These are phyloP conservation scores for Drosophila bocki DNA, from an alignment of 1,140 invertebrate genomes.

Conservation along the genomic window DNA sequence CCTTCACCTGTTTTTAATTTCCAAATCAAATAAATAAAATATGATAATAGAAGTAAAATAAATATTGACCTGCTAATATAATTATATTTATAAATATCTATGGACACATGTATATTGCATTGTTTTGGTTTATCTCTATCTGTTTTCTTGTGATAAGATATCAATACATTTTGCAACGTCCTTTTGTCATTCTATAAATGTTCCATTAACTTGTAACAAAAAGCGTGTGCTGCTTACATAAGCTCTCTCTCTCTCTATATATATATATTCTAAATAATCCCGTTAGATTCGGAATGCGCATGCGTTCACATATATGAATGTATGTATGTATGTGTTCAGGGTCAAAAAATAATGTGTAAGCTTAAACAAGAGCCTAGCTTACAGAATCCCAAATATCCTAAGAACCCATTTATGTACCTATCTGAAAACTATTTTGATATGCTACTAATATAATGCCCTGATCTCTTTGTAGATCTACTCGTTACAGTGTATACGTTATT, in stretches of 20 bases:
- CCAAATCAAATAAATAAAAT: not conserved
- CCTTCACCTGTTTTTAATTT: not conserved
- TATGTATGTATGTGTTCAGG: slow-evolving; percentile 1
- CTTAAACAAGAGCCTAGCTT: not conserved
- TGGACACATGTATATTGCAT: not conserved
- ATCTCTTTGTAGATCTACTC: not conserved
- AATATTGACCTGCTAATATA: too few relatives aligned
- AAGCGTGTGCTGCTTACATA: slow-evolving; percentile 7
- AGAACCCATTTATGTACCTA: not conserved
- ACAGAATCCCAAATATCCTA: slow-evolving; percentile 1
- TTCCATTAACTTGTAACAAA: slow-evolving; percentile 12
- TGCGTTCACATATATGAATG: not conserved
- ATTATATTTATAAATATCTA: not conserved
- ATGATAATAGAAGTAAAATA: not conserved
- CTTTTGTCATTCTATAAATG: slow-evolving; percentile 4
- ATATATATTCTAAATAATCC: slow-evolving; percentile 15
- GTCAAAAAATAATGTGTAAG: slow-evolving; percentile 15
- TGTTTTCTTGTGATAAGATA: not conserved
- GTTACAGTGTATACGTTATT: not conserved
- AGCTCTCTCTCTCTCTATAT: slow-evolving; percentile 1
- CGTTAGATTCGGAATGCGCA: slow-evolving; percentile 3
- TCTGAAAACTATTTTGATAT: not conserved
- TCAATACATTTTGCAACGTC: slow-evolving; percentile 4
- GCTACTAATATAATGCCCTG: not conserved
- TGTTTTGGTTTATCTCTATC: not conserved